phyloP scores from a whole-genome alignment of 2,797 vertebrate species.

The Rhabdomys pumilio region DNA sequence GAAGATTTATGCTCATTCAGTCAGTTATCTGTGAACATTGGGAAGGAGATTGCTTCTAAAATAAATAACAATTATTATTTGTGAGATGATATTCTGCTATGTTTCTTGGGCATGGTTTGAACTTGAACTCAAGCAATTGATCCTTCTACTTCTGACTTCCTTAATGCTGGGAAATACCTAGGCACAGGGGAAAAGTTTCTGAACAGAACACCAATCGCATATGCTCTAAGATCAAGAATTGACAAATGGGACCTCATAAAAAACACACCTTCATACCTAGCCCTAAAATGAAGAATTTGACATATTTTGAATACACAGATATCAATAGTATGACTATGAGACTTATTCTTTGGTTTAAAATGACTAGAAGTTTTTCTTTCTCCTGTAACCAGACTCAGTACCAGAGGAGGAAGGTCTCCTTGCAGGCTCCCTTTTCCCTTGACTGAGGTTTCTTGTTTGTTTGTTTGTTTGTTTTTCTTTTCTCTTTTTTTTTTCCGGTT shows the following conservation, averaged over 20 bases:
- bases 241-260: not conserved
- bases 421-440: not conserved
- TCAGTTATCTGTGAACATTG: conserved; percentile 1
- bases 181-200: too few species aligned
- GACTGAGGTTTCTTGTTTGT: not conserved
- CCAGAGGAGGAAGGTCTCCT: not conserved
- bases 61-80: not conserved
- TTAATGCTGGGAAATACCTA: not conserved
- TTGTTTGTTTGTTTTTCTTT: too few species aligned
- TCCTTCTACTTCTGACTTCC: not conserved
- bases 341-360: conserved; percentile 28
- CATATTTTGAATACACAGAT: not conserved
- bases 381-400: not conserved
- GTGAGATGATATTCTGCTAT: not conserved
- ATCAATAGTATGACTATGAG: not conserved
- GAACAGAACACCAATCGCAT: too few species aligned
- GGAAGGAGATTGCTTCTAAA: conserved; percentile 52
- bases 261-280: not conserved
- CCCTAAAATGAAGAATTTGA: not conserved
- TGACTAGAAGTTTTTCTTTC: not conserved
- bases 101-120: not conserved
- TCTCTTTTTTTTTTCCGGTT: too few species aligned
- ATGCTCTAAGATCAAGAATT: too few species aligned
- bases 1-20: conserved; percentile 36
- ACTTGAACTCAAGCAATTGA: not conserved